Percentiles rank a stretch among this genome's conserved stretches.
Conservation (phyloP, 2,888 invertebrate species). For the Atherix ibis region DNA sequence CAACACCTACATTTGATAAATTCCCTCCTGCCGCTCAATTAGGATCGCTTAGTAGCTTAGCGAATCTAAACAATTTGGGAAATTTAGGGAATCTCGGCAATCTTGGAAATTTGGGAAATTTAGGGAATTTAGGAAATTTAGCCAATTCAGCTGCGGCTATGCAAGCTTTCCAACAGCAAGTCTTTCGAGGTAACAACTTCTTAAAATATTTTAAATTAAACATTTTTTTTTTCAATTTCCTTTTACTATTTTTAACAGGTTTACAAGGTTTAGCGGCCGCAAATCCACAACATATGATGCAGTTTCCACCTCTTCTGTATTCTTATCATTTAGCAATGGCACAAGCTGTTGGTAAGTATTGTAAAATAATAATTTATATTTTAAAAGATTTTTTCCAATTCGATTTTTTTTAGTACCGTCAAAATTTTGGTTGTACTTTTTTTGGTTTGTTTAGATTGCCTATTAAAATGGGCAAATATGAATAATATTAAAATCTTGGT, state of each 20-base stretch:
- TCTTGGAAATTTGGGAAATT: conserved; percentile 23
- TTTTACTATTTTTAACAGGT: conserved; percentile 16
- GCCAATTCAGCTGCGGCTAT: conserved; percentile 48
- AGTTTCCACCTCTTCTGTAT: conserved; percentile 73
- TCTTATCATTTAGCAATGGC: conserved; percentile 81
- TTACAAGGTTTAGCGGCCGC: conserved; percentile 25
- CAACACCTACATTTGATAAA: conserved; percentile 26
- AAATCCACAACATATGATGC: conserved; percentile 74
- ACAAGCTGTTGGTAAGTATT: conserved; percentile 46
- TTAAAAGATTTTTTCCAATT: conserved; percentile 2
- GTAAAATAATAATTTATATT: conserved; percentile 19
- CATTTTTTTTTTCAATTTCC: background rate
- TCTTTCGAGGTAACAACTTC: conserved; percentile 55
- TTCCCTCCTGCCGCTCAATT: conserved; percentile 34
- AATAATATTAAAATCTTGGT: too few species aligned
- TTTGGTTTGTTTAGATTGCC: too few species aligned
- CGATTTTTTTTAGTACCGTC: too few species aligned
- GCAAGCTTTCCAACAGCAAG: conserved; percentile 71
- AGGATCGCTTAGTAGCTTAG: conserved; percentile 25
- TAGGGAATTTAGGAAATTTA: conserved; percentile 21
- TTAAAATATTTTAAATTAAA: too few species aligned
- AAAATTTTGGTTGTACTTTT: background rate
- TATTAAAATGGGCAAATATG: too few species aligned
- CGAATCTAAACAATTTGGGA: conserved; percentile 23
- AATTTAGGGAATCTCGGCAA: conserved; percentile 18